Base-by-base conservation (phyloP, 2,888 invertebrate species). In the Petrolisthes manimaculis region DNA sequence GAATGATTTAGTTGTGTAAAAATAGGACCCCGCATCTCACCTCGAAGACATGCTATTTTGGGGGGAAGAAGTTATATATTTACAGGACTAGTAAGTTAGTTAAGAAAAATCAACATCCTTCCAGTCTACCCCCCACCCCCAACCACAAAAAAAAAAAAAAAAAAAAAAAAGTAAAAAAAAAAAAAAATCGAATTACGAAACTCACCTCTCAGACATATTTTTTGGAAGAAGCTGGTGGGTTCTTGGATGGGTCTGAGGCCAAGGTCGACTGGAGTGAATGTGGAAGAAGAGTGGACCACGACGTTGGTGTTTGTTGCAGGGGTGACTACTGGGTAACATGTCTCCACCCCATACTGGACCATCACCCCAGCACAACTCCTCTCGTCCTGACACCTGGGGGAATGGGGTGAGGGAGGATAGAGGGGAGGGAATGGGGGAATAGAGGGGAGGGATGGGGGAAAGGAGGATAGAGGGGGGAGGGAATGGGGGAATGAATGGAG, bases 191-290 rank as follows among this genome's bases (percentile, higher is more conserved):
- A 2, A 37, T 2, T 4, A 74, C 24, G 18, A 21, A n/a, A 67
- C 83, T 78, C 56, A 90, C 90, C 88, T 8, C 18, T 80, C n/a
- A 90, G 18, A 56, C 90, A 90, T 6, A 90, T 84, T 55, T 90
- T 90, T 51, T 90, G 81, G 69, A 90, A 90, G 77, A 80, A 90
- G 74, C 71, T 79, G 71, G 79, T 18, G 12, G 88, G 77, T 18
- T 84, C 67, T 18, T 80, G 24, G 4, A 75, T n/a, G 24, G 82
- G 86, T 51, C 67, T 67, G 37, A 56, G 71, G 51, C 53, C 18
- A 21, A 51, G 53, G 21, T 51, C 21, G 37, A 51, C 53, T 21
- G 83, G 69, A n/a, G 54, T 61, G 83, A 21, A 69, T 3, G 37
- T 55, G 61, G 83, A 51, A 18, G 24, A 51, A 8, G 24, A 18